phyloP scores from a whole-genome alignment of 2,113 vertebrate species.

The Calidris pugnax region DNA sequence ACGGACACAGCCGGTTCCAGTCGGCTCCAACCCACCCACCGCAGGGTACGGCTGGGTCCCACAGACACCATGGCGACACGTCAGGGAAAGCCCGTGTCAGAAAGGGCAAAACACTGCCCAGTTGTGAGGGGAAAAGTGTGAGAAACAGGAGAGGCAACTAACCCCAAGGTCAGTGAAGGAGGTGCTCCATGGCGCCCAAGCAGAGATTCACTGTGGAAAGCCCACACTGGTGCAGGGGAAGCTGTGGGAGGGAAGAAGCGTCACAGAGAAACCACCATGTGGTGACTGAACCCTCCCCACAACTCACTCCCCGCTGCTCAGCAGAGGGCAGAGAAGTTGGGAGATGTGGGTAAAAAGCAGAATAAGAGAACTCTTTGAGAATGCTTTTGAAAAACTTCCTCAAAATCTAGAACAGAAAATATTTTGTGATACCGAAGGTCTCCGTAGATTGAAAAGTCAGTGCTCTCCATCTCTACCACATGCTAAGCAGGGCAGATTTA shows the following conservation, averaged over 20 bases:
- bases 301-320: neutral
- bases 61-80: accelerated
- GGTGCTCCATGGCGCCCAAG: neutral
- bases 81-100: accelerated
- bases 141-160: neutral
- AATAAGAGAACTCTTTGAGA: neutral
- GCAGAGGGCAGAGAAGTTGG: neutral
- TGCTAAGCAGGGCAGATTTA: neutral
- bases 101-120: neutral
- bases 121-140: neutral
- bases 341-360: neutral
- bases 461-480: neutral
- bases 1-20: accelerated
- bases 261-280: neutral
- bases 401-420: neutral
- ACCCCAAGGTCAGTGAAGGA: accelerated
- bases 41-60: neutral
- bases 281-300: neutral
- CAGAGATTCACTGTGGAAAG: neutral
- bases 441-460: no score
- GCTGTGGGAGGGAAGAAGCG: accelerated
- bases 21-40: accelerated
- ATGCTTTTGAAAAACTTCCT: neutral
- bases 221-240: accelerated
- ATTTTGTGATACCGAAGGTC: neutral